Evolutionary conservation across 1,140 invertebrate species (phyloP), one percentile per base, ranked within the genome.

Genomic region (Mylabris phalerata): DNA sequence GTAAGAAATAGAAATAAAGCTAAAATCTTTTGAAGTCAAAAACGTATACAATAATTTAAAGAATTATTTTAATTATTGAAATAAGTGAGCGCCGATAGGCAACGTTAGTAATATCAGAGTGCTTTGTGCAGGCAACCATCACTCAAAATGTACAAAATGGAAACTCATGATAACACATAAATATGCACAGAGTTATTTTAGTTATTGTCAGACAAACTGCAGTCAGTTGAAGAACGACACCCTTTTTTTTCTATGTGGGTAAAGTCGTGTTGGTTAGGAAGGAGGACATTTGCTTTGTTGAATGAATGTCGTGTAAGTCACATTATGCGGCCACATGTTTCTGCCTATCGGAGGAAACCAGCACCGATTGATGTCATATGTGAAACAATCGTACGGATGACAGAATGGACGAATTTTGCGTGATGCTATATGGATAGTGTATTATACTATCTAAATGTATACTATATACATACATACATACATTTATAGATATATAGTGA

Each of bases 321-420:
- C 61, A 63, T 63, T 63, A 63, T 63, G 61, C 61, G 61, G 50
- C 48, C 61, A 63, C 57, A 55, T 59, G 51, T 47, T 54, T 52
- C 42, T 52, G 57, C 43, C 57, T 63, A 63, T 63, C 61, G 44
- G 47, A 63, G 50, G 45, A 43, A 47, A 60, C 47, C 61, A 63
- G 61, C 47, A 51, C 50, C 57, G 51, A 60, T 60, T 57, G 39
- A 60, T 54, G 60, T 62, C 56, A 58, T 50, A 62, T 46, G 44
- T 54, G 54, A 26, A 25, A 50, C 45, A 55, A 55, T 46, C 43
- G 41, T 46, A 41, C 42, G 51, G 27, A 46, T 54, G 51, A 38
- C 47, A 57, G 41, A 57, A 57, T 40, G 55, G 55, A 48, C 55
- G 41, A 26, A 27, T 25, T 25, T 13, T 56, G 10, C 55, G 32